Base-by-base conservation (phyloP, 2,888 invertebrate species). In the Parnassius apollo region DNA sequence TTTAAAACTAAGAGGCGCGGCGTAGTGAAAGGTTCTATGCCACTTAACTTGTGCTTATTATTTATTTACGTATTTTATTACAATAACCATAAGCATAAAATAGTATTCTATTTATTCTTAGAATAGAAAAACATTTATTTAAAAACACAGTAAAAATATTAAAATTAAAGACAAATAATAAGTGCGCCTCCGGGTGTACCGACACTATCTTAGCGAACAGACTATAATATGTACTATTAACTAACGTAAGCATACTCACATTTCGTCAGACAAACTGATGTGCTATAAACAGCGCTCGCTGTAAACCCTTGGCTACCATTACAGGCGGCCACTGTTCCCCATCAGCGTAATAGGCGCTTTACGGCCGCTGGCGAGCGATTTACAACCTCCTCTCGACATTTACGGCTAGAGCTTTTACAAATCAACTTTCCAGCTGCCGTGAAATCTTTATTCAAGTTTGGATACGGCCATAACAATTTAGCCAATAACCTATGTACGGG, bases 261-360 rank as follows among this genome's bases (percentile, higher is more conserved):
- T 59, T 59, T 10, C 52, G 11, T n/a, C 50, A 12, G 56, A 49
- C 57, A 2, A 49, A 18, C 42, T 57, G 58, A 18, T 50, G 11
- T 58, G 50, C 50, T 58, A 50, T 22, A 50, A 50, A 58, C 57
- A 22, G 8, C 51, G n/a, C 18, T 42, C 48, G 49, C 58, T 18
- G 42, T 61, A 48, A 58, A 61, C 46, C 9, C 52, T 49, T 49
- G 49, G 2, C 13, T 13, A 49, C 51, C 13, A 35, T 44, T 22
- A 35, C 46, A 44, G 52, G 49, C 46, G 50, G 51, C 58, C 60
- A 57, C 64, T 66, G 66, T 60, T 66, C 57, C 70, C 70, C 73
- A 71, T 76, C 76, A 75, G 69, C 60, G 74, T 80, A 77, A 81
- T 82, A 79, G 80, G 75, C 69, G 71, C 73, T 77, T 79, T 77